Evolutionary conservation across 2,888 invertebrate species (phyloP).

Genomic region (Papilio protenor): DNA sequence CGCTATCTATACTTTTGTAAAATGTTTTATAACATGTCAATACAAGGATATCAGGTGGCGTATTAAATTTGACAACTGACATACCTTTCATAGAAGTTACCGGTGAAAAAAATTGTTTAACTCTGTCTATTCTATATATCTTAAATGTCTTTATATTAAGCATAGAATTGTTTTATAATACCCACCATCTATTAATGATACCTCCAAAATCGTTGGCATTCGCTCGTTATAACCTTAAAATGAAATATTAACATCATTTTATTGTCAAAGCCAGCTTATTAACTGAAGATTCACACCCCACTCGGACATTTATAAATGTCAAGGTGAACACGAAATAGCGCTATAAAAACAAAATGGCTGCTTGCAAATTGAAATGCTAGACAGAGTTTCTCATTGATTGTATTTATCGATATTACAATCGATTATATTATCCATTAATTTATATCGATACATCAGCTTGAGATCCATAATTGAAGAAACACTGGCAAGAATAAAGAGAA

Average conservation of each 20-base stretch:
- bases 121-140: too few relatives aligned
- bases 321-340: conserved; percentile 70
- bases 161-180: background rate
- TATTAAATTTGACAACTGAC: too few relatives aligned
- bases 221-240: conserved; percentile 19
- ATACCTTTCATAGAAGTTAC: too few relatives aligned
- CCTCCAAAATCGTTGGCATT: conserved; percentile 1
- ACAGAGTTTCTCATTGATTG: conserved; percentile 28
- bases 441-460: background rate
- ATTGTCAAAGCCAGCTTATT: conserved; percentile 51
- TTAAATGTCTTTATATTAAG: background rate
- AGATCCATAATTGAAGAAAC: background rate
- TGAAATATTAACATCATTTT: conserved; percentile 35
- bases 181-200: background rate
- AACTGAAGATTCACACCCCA: conserved; percentile 64
- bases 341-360: conserved; percentile 60
- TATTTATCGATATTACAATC: conserved; percentile 4
- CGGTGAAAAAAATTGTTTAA: too few relatives aligned
- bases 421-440: background rate
- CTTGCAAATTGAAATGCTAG: conserved; percentile 47
- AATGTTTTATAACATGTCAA: too few relatives aligned
- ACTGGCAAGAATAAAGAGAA: background rate
- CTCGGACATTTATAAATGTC: conserved; percentile 68
- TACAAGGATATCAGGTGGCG: too few relatives aligned
- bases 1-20: too few relatives aligned